Conservation (phyloP, 2,797 vertebrate genomes). For the Limnodromus scolopaceus region DNA sequence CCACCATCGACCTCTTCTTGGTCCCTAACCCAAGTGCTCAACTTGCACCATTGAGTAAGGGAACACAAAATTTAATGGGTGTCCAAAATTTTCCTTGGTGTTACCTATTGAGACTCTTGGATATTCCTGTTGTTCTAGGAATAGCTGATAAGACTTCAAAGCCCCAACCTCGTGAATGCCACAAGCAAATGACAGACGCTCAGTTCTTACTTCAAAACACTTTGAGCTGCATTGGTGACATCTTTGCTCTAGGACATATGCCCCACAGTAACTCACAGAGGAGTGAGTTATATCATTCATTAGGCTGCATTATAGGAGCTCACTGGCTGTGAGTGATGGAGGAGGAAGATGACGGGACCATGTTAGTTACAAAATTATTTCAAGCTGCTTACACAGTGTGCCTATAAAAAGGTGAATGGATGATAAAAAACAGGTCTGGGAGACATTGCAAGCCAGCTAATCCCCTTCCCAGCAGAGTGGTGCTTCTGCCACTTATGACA, state of each 20-base stretch:
- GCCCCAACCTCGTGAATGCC: not conserved
- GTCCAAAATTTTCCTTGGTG: not conserved
- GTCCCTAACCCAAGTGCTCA: not conserved
- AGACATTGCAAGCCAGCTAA: not conserved
- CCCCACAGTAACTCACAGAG: not conserved
- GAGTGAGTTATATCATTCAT: not conserved
- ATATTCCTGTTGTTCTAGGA: not conserved
- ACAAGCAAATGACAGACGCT: not conserved
- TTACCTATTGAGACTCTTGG: not conserved
- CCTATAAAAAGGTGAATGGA: not conserved
- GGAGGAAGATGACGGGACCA: not conserved
- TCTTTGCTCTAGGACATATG: not conserved
- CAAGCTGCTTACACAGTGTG: not conserved
- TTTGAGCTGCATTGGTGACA: not conserved
- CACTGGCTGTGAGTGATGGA: not conserved
- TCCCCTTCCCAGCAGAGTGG: not conserved
- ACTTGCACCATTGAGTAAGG: not conserved
- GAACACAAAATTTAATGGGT: accelerated
- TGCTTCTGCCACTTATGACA: not conserved
- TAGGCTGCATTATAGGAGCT: not conserved
- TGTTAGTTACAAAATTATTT: not conserved
- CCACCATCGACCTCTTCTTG: not conserved
- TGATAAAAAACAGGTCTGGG: not conserved
- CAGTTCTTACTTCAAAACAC: not conserved
- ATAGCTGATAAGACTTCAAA: not conserved